Conservation (phyloP, 2,888 invertebrate species). For the Baronia brevicornis region DNA sequence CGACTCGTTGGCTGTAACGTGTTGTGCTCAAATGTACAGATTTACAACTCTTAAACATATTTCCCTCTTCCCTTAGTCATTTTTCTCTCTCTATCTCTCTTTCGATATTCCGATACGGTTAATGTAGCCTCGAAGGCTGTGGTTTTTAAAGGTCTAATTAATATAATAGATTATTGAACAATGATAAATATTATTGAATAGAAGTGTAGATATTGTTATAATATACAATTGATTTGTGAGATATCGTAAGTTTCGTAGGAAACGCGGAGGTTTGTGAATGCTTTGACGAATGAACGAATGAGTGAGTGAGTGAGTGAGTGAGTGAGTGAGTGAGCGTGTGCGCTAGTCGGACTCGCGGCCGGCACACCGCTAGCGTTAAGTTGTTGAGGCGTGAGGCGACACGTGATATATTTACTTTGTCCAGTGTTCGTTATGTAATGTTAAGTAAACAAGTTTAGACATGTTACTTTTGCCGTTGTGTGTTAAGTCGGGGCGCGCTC, state of each 20-base stretch:
- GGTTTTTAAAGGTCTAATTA: conserved; percentile 40
- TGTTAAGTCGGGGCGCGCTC: too few relatives aligned
- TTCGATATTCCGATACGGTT: conserved; percentile 28
- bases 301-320: too few relatives aligned
- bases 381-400: too few relatives aligned
- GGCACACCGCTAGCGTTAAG: too few relatives aligned
- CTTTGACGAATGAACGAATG: too few relatives aligned
- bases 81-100: conserved; percentile 35
- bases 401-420: too few relatives aligned
- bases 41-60: conserved; percentile 37
- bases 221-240: conserved; percentile 15
- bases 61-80: conserved; percentile 36
- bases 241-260: conserved; percentile 5
- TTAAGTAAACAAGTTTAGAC: too few relatives aligned
- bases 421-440: too few relatives aligned
- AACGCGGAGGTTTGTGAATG: conserved; percentile 7
- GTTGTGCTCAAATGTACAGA: conserved; percentile 64
- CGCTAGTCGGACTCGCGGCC: too few relatives aligned
- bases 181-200: conserved; percentile 17
- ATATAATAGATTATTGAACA: conserved; percentile 20
- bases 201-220: conserved; percentile 16
- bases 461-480: too few relatives aligned
- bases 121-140: conserved; percentile 60
- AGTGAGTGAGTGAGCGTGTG: too few relatives aligned
- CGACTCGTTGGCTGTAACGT: conserved; percentile 11